Conservation (phyloP, 2,113 vertebrate genomes). For the Oreochromis spilurus region DNA sequence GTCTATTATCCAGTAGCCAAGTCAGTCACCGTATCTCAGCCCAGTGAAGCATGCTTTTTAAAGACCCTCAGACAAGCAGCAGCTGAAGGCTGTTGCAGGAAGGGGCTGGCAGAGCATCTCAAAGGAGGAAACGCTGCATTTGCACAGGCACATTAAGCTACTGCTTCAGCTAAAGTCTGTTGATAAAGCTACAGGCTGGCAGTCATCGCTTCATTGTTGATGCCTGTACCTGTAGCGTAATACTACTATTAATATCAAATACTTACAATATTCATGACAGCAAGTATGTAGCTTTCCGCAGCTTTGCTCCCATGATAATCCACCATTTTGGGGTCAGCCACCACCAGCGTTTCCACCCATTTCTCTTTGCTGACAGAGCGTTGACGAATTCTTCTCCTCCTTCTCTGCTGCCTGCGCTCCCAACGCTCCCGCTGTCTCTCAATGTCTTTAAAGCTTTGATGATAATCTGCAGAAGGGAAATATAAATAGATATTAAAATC, state of each 20-base stretch:
- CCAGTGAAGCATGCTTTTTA: not conserved
- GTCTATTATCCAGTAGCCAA: not conserved
- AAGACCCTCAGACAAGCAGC: not conserved
- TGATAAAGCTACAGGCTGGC: not conserved
- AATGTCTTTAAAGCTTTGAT: conserved; percentile 22
- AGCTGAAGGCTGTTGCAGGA: not conserved
- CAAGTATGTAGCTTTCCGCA: conserved; percentile 87
- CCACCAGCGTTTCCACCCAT: conserved; percentile 97
- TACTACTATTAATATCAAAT: not conserved
- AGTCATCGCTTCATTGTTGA: not conserved
- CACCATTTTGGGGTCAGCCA: conserved; percentile 93
- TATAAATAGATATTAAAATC: not conserved
- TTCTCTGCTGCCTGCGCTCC: conserved; percentile 65
- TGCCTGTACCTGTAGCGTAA: not conserved
- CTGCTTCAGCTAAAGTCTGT: not conserved
- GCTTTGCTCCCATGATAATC: conserved; percentile 83
- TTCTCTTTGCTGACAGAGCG: conserved; percentile 92
- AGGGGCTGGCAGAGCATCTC: not conserved
- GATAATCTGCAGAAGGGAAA: conserved; percentile 29
- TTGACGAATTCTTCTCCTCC: conserved; percentile 66
- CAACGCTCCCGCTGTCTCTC: conserved; percentile 75
- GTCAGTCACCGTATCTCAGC: not conserved
- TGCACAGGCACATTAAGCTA: not conserved
- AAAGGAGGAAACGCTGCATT: not conserved
- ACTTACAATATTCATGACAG: conserved; percentile 98